Percentiles rank a stretch among this genome's conserved stretches.
Conservation (phyloP, 2,797 vertebrate genomes). For the Oryzias dopingdopingensis region DNA sequence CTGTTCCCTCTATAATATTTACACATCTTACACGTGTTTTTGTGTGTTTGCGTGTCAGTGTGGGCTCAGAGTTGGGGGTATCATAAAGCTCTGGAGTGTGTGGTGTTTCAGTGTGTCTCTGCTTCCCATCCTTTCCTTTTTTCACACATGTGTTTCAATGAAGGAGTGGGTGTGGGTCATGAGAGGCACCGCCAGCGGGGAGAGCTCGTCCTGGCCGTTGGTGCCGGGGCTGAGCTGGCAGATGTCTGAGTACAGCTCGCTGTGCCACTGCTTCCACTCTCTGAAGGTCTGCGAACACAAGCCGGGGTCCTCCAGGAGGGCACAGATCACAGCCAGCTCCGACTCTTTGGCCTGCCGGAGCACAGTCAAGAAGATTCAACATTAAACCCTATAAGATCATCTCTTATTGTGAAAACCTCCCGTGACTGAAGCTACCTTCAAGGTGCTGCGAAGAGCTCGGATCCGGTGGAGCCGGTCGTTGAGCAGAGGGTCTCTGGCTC, state of each 20-base stretch:
- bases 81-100: constrained; percentile 36
- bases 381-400: neutral
- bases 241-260: constrained; percentile 88
- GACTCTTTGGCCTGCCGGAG: constrained; percentile 84
- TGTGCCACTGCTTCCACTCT: constrained; percentile 89
- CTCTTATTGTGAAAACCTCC: neutral
- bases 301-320: constrained; percentile 82
- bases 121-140: constrained; percentile 8
- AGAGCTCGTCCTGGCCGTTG: constrained; percentile 82
- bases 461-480: constrained; percentile 89
- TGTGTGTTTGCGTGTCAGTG: constrained; percentile 40
- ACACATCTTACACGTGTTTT: constrained; percentile 80
- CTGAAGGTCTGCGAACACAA: constrained; percentile 87
- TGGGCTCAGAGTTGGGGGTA: constrained; percentile 46
- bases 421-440: constrained; percentile 80
- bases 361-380: constrained; percentile 6
- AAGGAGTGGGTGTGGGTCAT: constrained; percentile 89
- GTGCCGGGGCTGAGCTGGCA: constrained; percentile 85
- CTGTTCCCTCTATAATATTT: constrained; percentile 77
- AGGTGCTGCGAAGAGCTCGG: constrained; percentile 86
- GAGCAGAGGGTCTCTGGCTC: constrained; percentile 83
- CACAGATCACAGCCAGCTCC: constrained; percentile 82
- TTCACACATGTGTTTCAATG: constrained; percentile 89
- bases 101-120: constrained; percentile 19
- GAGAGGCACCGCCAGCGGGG: constrained; percentile 75